Evolutionary conservation across 2,797 vertebrate genomes (phyloP).

Genomic region (Poecilia gillii): DNA sequence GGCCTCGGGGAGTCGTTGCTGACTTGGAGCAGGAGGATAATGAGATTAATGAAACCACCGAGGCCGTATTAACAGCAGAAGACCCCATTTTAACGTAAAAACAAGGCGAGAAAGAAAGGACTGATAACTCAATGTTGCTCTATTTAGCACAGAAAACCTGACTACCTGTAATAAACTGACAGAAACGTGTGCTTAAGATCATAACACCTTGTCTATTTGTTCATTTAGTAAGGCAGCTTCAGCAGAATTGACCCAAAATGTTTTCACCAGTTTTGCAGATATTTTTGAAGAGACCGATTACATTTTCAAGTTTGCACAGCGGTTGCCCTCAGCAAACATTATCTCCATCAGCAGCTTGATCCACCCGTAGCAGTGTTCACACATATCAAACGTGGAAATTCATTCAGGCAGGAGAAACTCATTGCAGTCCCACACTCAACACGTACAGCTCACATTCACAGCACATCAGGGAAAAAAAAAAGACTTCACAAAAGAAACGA

Average conservation of each 20-base stretch:
- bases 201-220: not conserved
- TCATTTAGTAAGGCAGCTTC: not conserved
- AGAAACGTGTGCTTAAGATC: not conserved
- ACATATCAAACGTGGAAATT: conserved; percentile 16
- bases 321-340: not conserved
- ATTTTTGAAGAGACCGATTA: not conserved
- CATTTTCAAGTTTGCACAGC: conserved; percentile 13
- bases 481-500: not conserved
- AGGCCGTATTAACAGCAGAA: conserved; percentile 47
- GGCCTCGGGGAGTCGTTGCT: conserved; percentile 66
- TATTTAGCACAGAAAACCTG: conserved; percentile 32
- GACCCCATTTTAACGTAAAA: conserved; percentile 37
- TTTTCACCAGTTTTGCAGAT: conserved; percentile 1
- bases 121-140: conserved; percentile 10
- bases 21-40: conserved; percentile 69
- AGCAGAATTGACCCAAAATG: not conserved
- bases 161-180: not conserved
- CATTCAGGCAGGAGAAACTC: not conserved
- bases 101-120: conserved; percentile 32
- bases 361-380: conserved; percentile 2
- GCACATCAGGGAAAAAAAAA: not conserved
- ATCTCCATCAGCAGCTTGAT: conserved; percentile 5
- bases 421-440: not conserved
- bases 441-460: not conserved
- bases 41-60: conserved; percentile 64